Conservation (phyloP, 2,888 invertebrate species). For the Lasioglossum oenotherae region DNA sequence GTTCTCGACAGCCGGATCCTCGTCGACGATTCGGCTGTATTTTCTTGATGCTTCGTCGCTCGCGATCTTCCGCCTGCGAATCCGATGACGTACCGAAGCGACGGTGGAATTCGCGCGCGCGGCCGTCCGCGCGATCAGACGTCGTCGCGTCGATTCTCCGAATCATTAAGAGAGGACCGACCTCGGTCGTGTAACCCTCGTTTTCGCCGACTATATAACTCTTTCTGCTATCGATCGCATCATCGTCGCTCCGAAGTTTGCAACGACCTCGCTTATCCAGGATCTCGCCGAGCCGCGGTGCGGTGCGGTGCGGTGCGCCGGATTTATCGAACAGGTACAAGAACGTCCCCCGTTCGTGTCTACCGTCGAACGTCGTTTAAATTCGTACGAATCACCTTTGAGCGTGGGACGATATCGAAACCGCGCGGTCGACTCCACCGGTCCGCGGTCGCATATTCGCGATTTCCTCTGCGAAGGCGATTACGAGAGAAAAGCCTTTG, state of each 20-base stretch:
- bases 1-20: background rate
- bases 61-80: background rate
- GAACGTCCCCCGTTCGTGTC: slow-evolving; percentile 33
- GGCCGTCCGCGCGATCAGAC: slow-evolving; percentile 26
- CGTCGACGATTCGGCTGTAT: background rate
- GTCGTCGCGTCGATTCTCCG: slow-evolving; percentile 60
- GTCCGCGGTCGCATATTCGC: background rate
- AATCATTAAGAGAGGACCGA: slow-evolving; percentile 64
- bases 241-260: slow-evolving; percentile 54
- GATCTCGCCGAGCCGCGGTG: slow-evolving; percentile 42
- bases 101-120: background rate
- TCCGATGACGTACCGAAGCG: slow-evolving; percentile 33
- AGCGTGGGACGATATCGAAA: slow-evolving; percentile 15
- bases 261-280: slow-evolving; percentile 51
- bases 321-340: slow-evolving; percentile 53
- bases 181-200: slow-evolving; percentile 57
- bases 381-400: slow-evolving; percentile 29
- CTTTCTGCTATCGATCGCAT: slow-evolving; percentile 63
- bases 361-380: slow-evolving; percentile 47
- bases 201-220: slow-evolving; percentile 53
- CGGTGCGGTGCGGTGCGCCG: slow-evolving; percentile 13
- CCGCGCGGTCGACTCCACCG: background rate
- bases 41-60: background rate
- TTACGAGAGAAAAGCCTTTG: background rate
- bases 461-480: background rate